phyloP scores from a whole-genome alignment of 1,140 invertebrate species.

The Lerema accius region DNA sequence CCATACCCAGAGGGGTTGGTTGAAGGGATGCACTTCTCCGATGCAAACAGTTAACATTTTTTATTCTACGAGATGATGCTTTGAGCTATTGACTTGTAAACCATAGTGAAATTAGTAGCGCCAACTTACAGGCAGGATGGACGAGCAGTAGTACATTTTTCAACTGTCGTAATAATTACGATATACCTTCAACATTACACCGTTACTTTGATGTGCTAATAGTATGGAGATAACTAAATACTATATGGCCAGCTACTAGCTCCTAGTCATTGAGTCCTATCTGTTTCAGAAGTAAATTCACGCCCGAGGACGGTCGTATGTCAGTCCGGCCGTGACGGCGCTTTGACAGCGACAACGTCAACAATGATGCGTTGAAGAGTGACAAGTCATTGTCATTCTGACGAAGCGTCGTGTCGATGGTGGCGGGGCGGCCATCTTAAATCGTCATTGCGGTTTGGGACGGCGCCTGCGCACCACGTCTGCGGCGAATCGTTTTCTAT shows the following conservation, averaged over 20 bases:
- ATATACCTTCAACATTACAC: no score
- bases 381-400: neutral
- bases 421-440: neutral
- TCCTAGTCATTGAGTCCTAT: neutral
- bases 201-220: no score
- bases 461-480: neutral
- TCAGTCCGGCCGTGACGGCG: conserved; percentile 1
- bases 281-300: neutral
- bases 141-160: neutral
- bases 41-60: no score
- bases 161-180: no score
- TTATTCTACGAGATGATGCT: no score
- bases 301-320: conserved; percentile 6
- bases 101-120: no score
- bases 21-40: neutral
- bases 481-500: neutral
- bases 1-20: neutral
- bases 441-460: neutral
- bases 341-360: neutral
- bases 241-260: neutral
- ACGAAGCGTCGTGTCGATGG: neutral
- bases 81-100: no score
- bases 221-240: no score
- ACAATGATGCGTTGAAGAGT: no score
- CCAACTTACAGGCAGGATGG: conserved; percentile 5